Evolutionary conservation across 2,797 vertebrate species (phyloP).

Genomic region (Sphenopsis melanotis): DNA sequence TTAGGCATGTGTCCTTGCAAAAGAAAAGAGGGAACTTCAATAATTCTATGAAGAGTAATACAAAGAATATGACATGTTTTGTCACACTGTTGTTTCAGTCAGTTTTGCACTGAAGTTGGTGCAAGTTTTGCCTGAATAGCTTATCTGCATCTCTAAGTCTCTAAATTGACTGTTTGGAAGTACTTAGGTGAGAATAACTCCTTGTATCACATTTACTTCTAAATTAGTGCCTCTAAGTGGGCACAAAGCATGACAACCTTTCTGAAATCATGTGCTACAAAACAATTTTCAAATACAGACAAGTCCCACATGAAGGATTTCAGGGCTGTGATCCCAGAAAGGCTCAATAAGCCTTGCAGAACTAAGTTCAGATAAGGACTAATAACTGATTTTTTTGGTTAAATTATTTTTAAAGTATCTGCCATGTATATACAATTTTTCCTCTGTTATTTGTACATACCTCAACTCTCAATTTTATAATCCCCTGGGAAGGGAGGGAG

Average conservation of each 20-base stretch:
- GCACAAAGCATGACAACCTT: neutral
- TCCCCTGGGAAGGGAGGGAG: slow-evolving; percentile 24
- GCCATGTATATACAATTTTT: slow-evolving; percentile 49
- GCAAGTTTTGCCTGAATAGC: neutral
- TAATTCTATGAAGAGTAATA: neutral
- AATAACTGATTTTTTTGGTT: neutral
- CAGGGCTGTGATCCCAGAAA: neutral
- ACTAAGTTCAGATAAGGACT: slow-evolving; percentile 19
- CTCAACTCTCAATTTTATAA: slow-evolving; percentile 59
- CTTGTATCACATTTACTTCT: neutral
- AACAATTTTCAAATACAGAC: neutral
- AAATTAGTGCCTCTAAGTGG: neutral
- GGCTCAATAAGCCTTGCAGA: slow-evolving; percentile 17
- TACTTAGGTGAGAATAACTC: neutral
- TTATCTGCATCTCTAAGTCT: neutral
- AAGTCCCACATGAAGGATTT: neutral
- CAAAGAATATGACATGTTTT: neutral
- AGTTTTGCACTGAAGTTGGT: neutral
- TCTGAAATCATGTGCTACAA: neutral
- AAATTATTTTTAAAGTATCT: slow-evolving; percentile 61
- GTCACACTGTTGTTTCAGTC: neutral
- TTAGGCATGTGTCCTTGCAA: neutral
- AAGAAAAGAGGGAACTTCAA: neutral
- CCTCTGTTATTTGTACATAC: slow-evolving; percentile 50
- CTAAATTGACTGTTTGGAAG: neutral